phyloP scores from a whole-genome alignment of 2,113 vertebrate genomes.

The Brachyhypopomus occidentalis region DNA sequence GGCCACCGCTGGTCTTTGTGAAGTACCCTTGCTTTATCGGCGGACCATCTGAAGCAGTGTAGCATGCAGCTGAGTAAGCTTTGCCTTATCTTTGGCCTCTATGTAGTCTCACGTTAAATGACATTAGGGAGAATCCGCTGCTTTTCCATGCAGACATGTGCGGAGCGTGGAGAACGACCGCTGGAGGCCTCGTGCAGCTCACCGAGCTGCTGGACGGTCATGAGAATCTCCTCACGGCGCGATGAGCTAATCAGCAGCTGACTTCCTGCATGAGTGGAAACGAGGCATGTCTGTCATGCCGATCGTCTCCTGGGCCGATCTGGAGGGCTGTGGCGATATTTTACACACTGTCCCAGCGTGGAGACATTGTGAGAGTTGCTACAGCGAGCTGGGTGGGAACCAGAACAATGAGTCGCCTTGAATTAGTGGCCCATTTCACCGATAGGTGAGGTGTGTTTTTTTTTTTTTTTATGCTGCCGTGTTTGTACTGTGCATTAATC shows the following conservation, averaged over 20 bases:
- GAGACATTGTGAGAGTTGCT: background rate
- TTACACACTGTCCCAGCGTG: background rate
- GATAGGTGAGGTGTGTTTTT: background rate
- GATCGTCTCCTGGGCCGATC: background rate
- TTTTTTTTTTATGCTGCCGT: background rate
- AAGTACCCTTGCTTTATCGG: slow-evolving; percentile 42
- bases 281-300: background rate
- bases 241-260: slow-evolving; percentile 17
- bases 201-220: background rate
- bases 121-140: slow-evolving; percentile 32
- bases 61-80: slow-evolving; percentile 36
- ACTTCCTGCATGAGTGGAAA: slow-evolving; percentile 1
- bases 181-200: background rate
- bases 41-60: slow-evolving; percentile 15
- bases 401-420: background rate
- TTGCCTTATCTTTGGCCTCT: slow-evolving; percentile 26
- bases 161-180: background rate
- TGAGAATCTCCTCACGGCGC: background rate
- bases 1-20: slow-evolving; percentile 14
- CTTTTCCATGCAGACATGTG: slow-evolving; percentile 5
- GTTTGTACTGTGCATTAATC: slow-evolving; percentile 20
- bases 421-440: slow-evolving; percentile 7
- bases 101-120: slow-evolving; percentile 27
- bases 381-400: background rate
- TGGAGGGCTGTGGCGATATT: background rate